A percentile compares a stretch with the other conserved stretches of the same genome.
Conservation (phyloP, 2,888 invertebrate genomes). For the Epiblema foenella region DNA sequence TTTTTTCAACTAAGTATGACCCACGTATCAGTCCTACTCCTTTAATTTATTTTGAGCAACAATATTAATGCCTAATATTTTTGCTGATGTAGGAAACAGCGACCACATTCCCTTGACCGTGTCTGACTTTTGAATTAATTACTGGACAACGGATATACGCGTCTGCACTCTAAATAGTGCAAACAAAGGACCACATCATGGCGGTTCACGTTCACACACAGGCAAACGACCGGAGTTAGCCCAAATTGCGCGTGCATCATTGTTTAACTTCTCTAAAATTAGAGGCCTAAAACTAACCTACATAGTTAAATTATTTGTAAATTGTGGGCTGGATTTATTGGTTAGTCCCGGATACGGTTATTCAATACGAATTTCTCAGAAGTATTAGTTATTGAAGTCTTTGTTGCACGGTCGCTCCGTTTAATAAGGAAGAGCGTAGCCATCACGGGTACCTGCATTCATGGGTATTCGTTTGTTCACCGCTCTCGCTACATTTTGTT, state of each 20-base stretch:
- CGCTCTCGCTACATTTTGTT: conserved; percentile 54
- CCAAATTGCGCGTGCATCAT: conserved; percentile 30
- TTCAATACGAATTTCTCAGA: conserved; percentile 26
- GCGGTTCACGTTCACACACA: conserved; percentile 32
- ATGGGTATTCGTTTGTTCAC: conserved; percentile 26
- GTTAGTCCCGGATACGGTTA: conserved; percentile 12
- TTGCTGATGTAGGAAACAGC: conserved; percentile 1
- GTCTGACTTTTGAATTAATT: conserved; percentile 26
- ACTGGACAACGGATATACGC: conserved; percentile 23
- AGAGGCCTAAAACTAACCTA: conserved; percentile 18
- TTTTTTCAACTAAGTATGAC: no score
- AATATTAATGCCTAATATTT: neutral
- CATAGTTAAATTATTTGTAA: conserved; percentile 7
- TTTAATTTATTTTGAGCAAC: conserved; percentile 4
- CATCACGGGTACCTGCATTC: conserved; percentile 40
- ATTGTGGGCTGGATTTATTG: conserved; percentile 15
- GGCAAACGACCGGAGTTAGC: conserved; percentile 34
- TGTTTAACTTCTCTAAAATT: conserved; percentile 29
- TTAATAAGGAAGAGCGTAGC: conserved; percentile 42
- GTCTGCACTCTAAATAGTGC: conserved; percentile 29
- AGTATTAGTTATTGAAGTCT: conserved; percentile 32
- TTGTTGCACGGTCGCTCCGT: conserved; percentile 31
- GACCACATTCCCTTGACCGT: conserved; percentile 24
- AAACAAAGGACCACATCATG: conserved; percentile 36
- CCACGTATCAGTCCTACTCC: no score